Percentiles rank a stretch among this genome's conserved stretches.
Evolutionary conservation across 2,797 vertebrate genomes (phyloP).

Genomic region (Acrocephalus scirpaceus): DNA sequence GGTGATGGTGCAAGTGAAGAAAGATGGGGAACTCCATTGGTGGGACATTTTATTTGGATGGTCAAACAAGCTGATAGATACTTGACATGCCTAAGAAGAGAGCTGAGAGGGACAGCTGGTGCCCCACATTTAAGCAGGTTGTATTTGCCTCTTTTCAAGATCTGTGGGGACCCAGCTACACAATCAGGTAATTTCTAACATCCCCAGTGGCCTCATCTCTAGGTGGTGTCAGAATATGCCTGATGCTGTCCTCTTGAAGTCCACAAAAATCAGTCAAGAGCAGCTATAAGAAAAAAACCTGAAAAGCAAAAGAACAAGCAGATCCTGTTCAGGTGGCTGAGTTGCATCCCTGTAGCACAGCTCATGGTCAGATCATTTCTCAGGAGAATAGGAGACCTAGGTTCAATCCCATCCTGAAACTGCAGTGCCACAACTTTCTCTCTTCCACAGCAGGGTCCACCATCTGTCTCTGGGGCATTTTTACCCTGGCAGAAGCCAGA

Average conservation of each 20-base stretch:
- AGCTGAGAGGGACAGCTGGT: no score
- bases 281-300: no score
- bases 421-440: background rate
- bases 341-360: background rate
- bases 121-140: no score
- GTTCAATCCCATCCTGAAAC: background rate
- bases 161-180: no score
- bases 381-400: background rate
- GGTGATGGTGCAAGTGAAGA: background rate
- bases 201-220: no score
- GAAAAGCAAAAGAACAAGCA: background rate
- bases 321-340: background rate
- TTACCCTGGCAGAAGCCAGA: background rate
- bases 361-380: background rate
- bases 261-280: no score
- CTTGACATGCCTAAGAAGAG: no score
- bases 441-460: background rate
- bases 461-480: background rate
- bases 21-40: background rate
- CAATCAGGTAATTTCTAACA: no score
- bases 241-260: no score
- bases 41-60: background rate
- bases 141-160: no score
- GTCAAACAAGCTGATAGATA: background rate
- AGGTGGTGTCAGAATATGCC: no score